A percentile compares a stretch with the other conserved stretches of the same genome.
Conservation (phyloP, 2,113 vertebrate genomes). For the Phodopus roborovskii region DNA sequence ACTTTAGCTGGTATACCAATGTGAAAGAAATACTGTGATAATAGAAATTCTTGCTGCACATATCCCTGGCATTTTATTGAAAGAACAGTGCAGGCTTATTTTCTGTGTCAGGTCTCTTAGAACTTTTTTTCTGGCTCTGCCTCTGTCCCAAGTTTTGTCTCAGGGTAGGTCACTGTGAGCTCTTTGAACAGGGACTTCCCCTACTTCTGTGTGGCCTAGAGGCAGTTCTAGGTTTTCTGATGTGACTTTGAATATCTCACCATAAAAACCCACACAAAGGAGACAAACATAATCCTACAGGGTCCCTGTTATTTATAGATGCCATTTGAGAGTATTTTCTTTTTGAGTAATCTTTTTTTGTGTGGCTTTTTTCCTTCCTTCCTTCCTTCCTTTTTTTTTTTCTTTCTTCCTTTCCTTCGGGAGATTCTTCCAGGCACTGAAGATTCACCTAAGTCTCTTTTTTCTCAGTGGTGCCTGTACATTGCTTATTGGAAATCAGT, state of each 20-base stretch:
- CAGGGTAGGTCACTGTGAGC: background rate
- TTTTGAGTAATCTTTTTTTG: slow-evolving; percentile 27
- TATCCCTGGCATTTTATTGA: background rate
- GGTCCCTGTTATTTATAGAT: slow-evolving; percentile 16
- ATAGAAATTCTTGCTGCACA: background rate
- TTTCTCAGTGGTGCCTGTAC: slow-evolving; percentile 6
- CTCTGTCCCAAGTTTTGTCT: background rate
- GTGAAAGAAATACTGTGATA: background rate
- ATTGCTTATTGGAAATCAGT: slow-evolving; percentile 18
- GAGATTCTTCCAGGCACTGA: slow-evolving; percentile 41
- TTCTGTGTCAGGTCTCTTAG: background rate
- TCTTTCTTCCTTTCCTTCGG: slow-evolving; percentile 25
- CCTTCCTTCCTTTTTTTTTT: background rate
- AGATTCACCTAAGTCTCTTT: background rate
- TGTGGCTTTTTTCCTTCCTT: background rate
- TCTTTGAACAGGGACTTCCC: background rate
- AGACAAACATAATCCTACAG: slow-evolving; percentile 23
- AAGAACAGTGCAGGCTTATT: background rate
- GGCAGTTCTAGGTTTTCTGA: background rate
- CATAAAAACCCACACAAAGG: slow-evolving; percentile 10
- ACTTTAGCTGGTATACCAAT: background rate
- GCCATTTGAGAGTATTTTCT: slow-evolving; percentile 34
- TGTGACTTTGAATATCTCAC: background rate
- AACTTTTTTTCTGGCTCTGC: background rate
- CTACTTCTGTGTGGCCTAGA: background rate